Base-by-base conservation (phyloP, 2,797 vertebrate species). In the Platalea minor region DNA sequence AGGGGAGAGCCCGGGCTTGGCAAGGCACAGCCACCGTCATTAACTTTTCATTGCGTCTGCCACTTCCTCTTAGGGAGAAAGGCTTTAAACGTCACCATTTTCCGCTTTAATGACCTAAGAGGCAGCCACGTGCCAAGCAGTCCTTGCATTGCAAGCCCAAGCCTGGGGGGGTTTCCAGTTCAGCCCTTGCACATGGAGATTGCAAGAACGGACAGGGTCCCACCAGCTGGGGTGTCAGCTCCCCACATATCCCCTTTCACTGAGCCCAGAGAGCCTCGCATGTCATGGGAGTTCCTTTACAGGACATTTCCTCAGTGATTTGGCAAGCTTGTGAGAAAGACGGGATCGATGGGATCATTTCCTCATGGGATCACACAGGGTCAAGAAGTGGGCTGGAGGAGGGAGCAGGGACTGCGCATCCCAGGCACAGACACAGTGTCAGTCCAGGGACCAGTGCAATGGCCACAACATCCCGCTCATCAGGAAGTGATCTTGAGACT, bases 201-300 rank as follows among this genome's bases (percentile, higher is more conserved):
- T 21, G 37, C 29, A 69, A 57, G 56, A 69, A 41, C 0, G 0
- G 2, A 23, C 26, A 65, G 46, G 9, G 0, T 69, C 21, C 57
- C 54, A 56, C 16, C 33, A 64, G 26, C 23, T 4, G 2, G 78
- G 46, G 16, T 16, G 4, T 26, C 28, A 43, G 12, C 17, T 39
- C 59, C 64, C 13, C 19, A 57, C 1, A 26, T 24, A 46, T 2
- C 8, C 31, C 28, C 26, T 54, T 31, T 9, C 31, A 15, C 37
- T 9, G 41, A 82, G 20, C 35, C 26, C 24, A 37, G 45, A 37
- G 28, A 67, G 21, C 63, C 31, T 51, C 5, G 0, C 4, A 5
- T 11, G 5, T 10, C 2, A 0, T 16, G 18, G 45, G 25, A 60
- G 9, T 6, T 35, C 57, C 11, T 77, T 83, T 41, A 50, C 25